Percentiles rank a stretch among this genome's conserved stretches.
Evolutionary conservation across 2,113 vertebrate genomes (phyloP).

Genomic region (Taxidea taxus): DNA sequence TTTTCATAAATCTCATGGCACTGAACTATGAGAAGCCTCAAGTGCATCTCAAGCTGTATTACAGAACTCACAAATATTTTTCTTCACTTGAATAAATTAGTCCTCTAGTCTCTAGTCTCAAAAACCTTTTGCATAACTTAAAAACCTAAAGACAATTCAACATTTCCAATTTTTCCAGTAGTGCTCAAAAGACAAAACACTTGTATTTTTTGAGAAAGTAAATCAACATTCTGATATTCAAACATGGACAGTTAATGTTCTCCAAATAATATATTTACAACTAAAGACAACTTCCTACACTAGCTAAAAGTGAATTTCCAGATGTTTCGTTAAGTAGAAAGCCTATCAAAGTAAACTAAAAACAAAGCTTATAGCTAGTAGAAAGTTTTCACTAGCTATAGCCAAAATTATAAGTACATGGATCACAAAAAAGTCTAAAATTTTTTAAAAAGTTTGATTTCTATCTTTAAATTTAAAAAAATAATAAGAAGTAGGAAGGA

Average conservation of each 20-base stretch:
- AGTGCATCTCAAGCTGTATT: background rate
- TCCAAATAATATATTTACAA: background rate
- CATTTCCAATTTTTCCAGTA: background rate
- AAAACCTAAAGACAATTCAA: constrained; percentile 26
- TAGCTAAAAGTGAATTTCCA: background rate
- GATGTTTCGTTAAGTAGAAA: background rate
- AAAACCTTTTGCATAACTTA: background rate
- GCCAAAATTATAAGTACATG: background rate
- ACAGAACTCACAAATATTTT: constrained; percentile 16
- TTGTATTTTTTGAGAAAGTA: constrained; percentile 10
- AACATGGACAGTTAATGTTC: background rate
- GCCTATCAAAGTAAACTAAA: background rate
- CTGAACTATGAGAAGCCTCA: background rate
- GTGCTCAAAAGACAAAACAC: background rate
- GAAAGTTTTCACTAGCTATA: background rate
- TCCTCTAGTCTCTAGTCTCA: background rate
- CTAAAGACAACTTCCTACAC: background rate
- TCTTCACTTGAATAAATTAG: constrained; percentile 27
- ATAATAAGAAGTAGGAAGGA: background rate
- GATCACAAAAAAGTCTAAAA: constrained; percentile 20
- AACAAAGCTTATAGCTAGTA: background rate
- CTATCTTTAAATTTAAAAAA: background rate
- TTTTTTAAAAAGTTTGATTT: background rate
- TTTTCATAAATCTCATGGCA: constrained; percentile 41
- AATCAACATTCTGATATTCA: background rate